Conservation (phyloP, 2,888 invertebrate genomes). For the Isoperla grammatica region DNA sequence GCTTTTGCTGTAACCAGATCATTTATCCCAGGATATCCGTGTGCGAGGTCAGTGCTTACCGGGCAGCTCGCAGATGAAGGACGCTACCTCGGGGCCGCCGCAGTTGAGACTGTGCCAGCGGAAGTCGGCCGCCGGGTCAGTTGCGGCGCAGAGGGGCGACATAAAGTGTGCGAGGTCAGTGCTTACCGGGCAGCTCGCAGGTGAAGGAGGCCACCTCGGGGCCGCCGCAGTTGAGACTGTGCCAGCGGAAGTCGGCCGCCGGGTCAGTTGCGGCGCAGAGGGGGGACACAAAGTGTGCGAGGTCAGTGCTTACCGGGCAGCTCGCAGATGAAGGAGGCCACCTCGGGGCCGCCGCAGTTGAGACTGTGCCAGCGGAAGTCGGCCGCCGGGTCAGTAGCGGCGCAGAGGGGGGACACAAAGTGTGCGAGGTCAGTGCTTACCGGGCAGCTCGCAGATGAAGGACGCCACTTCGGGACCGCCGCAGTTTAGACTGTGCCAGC, state of each 20-base stretch:
- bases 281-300: conserved; percentile 56
- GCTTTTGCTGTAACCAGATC: too few species aligned
- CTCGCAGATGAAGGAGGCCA: conserved; percentile 74
- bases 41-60: too few species aligned
- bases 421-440: conserved; percentile 63
- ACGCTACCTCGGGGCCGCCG: conserved; percentile 69
- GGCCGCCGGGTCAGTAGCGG: conserved; percentile 66
- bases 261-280: conserved; percentile 73
- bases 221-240: conserved; percentile 66
- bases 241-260: conserved; percentile 71
- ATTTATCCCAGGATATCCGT: neutral
- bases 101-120: conserved; percentile 71
- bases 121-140: conserved; percentile 70
- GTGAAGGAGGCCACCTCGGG: conserved; percentile 73
- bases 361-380: conserved; percentile 75
- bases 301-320: conserved; percentile 69
- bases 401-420: conserved; percentile 60
- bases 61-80: conserved; percentile 74
- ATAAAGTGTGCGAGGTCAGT: too few species aligned
- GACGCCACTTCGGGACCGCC: conserved; percentile 72
- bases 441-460: conserved; percentile 74
- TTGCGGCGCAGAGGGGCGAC: conserved; percentile 64
- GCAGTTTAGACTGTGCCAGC: conserved; percentile 69
- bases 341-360: conserved; percentile 68
- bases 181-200: conserved; percentile 71